Evolutionary conservation across 1,140 invertebrate genomes (phyloP).

Genomic region (Eumeta japonica): DNA sequence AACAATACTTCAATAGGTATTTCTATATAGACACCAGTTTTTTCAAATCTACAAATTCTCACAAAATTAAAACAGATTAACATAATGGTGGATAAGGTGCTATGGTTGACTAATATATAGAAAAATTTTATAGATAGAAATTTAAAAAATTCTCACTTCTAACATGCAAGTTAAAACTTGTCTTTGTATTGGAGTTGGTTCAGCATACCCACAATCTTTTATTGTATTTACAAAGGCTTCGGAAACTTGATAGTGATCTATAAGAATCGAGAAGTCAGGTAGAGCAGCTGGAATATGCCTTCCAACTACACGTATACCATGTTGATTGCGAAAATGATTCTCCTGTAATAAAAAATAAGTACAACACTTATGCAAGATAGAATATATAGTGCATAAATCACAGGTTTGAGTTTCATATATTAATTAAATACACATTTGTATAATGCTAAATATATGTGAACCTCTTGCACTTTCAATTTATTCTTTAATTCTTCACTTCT

Average conservation of each 20-base stretch:
- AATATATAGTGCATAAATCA: conserved; percentile 1
- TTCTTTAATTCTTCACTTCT: conserved; percentile 36
- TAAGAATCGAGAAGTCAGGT: conserved; percentile 69
- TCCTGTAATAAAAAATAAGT: conserved; percentile 56
- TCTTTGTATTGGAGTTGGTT: conserved; percentile 92
- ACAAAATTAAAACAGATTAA: too few relatives aligned
- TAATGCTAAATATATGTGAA: conserved; percentile 17
- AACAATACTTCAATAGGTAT: too few relatives aligned
- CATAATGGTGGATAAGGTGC: too few relatives aligned
- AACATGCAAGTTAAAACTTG: conserved; percentile 90
- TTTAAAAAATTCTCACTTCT: too few relatives aligned
- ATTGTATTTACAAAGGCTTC: conserved; percentile 73
- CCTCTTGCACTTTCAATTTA: conserved; percentile 56
- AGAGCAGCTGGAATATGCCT: conserved; percentile 74
- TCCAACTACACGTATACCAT: conserved; percentile 77
- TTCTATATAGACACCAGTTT: too few relatives aligned
- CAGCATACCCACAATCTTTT: conserved; percentile 67
- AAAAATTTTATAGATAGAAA: background rate
- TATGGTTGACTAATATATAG: too few relatives aligned
- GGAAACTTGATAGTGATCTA: conserved; percentile 57
- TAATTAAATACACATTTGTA: conserved; percentile 8
- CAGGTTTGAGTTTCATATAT: conserved; percentile 8
- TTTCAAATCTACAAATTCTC: too few relatives aligned
- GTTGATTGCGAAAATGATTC: conserved; percentile 71
- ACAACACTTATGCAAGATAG: conserved; percentile 9